Evolutionary conservation across 92 coral and sea anemone species (phyloP).

Genomic region (Zoanthus gigantus): DNA sequence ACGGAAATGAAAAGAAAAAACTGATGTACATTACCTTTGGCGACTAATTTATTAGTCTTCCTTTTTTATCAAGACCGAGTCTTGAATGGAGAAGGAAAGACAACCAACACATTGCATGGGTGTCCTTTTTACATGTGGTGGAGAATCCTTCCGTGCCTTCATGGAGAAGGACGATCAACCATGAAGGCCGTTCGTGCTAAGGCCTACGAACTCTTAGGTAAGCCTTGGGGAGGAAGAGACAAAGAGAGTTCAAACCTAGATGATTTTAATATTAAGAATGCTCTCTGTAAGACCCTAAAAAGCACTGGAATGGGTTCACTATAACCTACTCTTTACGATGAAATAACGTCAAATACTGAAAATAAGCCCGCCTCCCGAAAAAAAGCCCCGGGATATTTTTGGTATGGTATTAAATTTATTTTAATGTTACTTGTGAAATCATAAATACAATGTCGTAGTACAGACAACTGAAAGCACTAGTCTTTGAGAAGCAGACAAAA

Average conservation of each 20-base stretch:
- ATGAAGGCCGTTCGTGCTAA: constrained; percentile 23
- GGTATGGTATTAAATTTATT: too few species aligned
- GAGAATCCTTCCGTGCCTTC: constrained; percentile 45
- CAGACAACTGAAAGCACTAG: too few species aligned
- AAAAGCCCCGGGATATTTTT: too few species aligned
- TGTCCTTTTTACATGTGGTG: constrained; percentile 55
- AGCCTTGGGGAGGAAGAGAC: constrained; percentile 24
- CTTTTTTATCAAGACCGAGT: constrained; percentile 93
- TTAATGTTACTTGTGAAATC: too few species aligned
- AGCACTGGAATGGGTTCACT: too few species aligned
- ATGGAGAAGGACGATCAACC: constrained; percentile 70
- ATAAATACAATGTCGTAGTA: too few species aligned
- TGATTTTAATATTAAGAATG: not conserved
- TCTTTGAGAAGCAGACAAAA: too few species aligned
- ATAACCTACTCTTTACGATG: too few species aligned
- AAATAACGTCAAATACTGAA: too few species aligned
- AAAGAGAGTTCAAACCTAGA: not conserved
- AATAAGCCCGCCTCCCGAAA: too few species aligned
- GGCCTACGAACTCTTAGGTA: constrained; percentile 38
- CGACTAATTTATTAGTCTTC: constrained; percentile 67
- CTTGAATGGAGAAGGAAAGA: constrained; percentile 99
- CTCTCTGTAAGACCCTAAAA: not conserved
- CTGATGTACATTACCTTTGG: constrained; percentile 67
- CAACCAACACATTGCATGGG: constrained; percentile 73
- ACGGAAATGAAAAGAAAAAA: too few species aligned